These are phyloP conservation scores for Hirundichthys speculiger DNA, from an alignment of 2,113 vertebrate species.

Conservation along the genomic window DNA sequence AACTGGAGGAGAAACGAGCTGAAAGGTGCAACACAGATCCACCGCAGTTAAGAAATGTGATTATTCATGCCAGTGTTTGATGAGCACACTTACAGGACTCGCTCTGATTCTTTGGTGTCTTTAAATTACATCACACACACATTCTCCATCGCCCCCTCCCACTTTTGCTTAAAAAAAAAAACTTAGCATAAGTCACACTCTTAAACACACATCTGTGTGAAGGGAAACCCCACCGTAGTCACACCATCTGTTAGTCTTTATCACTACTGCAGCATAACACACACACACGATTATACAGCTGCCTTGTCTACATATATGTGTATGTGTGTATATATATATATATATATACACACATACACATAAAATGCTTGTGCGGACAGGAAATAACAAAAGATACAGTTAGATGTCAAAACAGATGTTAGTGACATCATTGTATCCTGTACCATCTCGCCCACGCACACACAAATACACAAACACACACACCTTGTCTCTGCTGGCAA, in stretches of 20 bases:
- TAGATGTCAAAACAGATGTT: constrained; percentile 18
- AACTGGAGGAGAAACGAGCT: too few species aligned
- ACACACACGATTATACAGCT: constrained; percentile 16
- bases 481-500: constrained; percentile 4
- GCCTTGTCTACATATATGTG: too few species aligned
- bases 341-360: background rate
- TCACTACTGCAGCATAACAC: constrained; percentile 59
- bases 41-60: too few species aligned
- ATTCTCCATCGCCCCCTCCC: background rate
- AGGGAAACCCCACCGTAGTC: constrained; percentile 67
- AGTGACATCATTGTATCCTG: constrained; percentile 42
- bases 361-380: constrained; percentile 5
- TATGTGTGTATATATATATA: too few species aligned
- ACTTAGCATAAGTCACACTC: constrained; percentile 23
- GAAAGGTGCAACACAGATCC: too few species aligned
- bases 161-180: background rate
- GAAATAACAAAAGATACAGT: constrained; percentile 2
- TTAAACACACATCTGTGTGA: constrained; percentile 46
- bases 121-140: background rate
- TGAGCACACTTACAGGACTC: too few species aligned
- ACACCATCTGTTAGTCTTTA: constrained; percentile 54
- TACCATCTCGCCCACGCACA: constrained; percentile 29
- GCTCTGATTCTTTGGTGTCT: too few species aligned
- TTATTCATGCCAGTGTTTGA: too few species aligned
- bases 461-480: too few species aligned